Evolutionary conservation across 2,888 invertebrate genomes (phyloP).

Genomic region (Harpalus rubripes): DNA sequence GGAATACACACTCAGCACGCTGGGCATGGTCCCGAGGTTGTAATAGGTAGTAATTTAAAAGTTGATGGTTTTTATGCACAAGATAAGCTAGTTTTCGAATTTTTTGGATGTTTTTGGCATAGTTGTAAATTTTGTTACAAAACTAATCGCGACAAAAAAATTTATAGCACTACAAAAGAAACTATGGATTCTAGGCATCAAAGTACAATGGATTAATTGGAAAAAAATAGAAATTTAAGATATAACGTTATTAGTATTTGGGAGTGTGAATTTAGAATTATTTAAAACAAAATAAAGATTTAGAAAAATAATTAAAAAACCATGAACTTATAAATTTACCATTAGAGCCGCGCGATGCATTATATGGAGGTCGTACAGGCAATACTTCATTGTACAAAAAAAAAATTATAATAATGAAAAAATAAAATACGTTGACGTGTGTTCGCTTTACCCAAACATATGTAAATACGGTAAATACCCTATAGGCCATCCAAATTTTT

Average conservation of each 20-base stretch:
- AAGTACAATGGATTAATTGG: neutral
- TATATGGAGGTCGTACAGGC: slow-evolving; percentile 49
- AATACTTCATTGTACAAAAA: slow-evolving; percentile 22
- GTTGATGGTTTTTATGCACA: slow-evolving; percentile 29
- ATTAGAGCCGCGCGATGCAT: slow-evolving; percentile 26
- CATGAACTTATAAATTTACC: neutral
- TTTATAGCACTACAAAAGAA: slow-evolving; percentile 19
- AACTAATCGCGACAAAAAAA: slow-evolving; percentile 10
- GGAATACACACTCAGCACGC: slow-evolving; percentile 61
- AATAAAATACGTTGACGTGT: slow-evolving; percentile 58
- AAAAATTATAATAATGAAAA: slow-evolving; percentile 39
- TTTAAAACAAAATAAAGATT: neutral
- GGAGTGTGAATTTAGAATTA: slow-evolving; percentile 41
- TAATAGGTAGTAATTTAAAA: slow-evolving; percentile 5
- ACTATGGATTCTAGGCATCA: neutral
- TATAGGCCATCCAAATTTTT: slow-evolving; percentile 43
- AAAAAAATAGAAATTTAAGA: slow-evolving; percentile 15
- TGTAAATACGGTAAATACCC: slow-evolving; percentile 58
- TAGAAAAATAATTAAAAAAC: neutral
- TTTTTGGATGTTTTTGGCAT: neutral
- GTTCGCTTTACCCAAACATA: slow-evolving; percentile 48
- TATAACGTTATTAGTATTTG: slow-evolving; percentile 13
- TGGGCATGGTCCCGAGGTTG: slow-evolving; percentile 52
- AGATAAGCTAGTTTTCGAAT: slow-evolving; percentile 2
- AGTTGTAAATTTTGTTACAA: neutral